Conservation (phyloP, 2,113 vertebrate genomes). For the Apodemus sylvaticus region DNA sequence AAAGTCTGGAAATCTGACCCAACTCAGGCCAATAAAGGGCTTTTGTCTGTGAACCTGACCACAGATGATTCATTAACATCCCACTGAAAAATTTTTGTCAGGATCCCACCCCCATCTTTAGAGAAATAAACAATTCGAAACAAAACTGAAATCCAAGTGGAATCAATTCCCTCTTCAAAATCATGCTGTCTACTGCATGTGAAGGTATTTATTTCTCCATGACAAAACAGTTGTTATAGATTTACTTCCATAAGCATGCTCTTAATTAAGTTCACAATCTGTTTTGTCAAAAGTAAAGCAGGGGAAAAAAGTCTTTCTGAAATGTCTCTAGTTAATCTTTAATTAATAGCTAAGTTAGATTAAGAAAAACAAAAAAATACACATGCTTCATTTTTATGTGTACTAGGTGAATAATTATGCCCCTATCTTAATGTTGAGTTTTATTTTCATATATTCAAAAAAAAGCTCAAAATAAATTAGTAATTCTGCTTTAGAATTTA, state of each 20-base stretch:
- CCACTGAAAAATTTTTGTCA: constrained; percentile 46
- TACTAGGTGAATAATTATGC: constrained; percentile 17
- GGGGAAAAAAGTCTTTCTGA: constrained; percentile 28
- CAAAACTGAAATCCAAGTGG: constrained; percentile 38
- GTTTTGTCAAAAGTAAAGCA: constrained; percentile 31
- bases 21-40: constrained; percentile 59
- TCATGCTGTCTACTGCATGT: neutral
- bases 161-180: constrained; percentile 39
- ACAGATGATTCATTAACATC: constrained; percentile 60
- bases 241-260: neutral
- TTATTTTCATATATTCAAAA: constrained; percentile 33
- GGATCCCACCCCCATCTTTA: neutral
- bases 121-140: constrained; percentile 71
- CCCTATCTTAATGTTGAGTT: neutral
- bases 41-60: constrained; percentile 69
- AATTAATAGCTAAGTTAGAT: constrained; percentile 25
- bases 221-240: constrained; percentile 44
- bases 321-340: neutral
- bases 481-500: neutral
- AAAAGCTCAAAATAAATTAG: constrained; percentile 36
- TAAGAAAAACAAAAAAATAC: neutral
- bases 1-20: constrained; percentile 7
- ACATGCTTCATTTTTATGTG: neutral
- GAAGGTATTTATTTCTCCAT: constrained; percentile 61
- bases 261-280: constrained; percentile 42